A percentile compares a stretch with the other conserved stretches of the same genome.
Conservation (phyloP, 92 coral and sea anemone species). For the Actinostola sp. region DNA sequence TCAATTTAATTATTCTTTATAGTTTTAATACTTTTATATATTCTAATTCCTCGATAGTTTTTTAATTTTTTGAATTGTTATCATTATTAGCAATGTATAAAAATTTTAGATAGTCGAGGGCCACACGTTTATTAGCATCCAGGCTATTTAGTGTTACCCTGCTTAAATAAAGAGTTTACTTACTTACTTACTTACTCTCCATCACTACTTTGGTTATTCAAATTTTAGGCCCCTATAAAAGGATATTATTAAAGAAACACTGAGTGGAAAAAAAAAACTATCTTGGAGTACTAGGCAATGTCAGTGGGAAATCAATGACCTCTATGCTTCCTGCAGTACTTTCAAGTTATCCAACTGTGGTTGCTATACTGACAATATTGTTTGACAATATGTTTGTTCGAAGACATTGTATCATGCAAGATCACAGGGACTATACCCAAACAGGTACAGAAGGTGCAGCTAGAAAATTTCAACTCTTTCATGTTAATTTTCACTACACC, state of each 20-base stretch:
- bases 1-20: too few relatives aligned
- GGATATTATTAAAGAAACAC: conserved; percentile 21
- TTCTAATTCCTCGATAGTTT: too few relatives aligned
- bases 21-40: too few relatives aligned
- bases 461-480: not conserved
- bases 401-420: conserved; percentile 17
- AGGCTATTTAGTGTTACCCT: too few relatives aligned
- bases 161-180: too few relatives aligned
- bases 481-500: conserved; percentile 28
- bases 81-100: too few relatives aligned
- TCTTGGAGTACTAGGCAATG: conserved; percentile 30
- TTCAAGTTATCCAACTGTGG: conserved; percentile 19
- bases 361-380: conserved; percentile 17
- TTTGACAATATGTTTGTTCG: conserved; percentile 7
- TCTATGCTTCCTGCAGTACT: conserved; percentile 40
- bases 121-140: too few relatives aligned
- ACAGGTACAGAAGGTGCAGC: not conserved
- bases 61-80: too few relatives aligned
- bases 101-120: too few relatives aligned
- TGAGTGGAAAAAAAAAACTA: conserved; percentile 22
- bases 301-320: conserved; percentile 23
- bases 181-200: too few relatives aligned
- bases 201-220: conserved; percentile 16
- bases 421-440: conserved; percentile 16
- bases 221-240: conserved; percentile 22